These are phyloP conservation scores for Arctopsyche grandis DNA, from an alignment of 1,140 invertebrate species.

Conservation along the genomic window DNA sequence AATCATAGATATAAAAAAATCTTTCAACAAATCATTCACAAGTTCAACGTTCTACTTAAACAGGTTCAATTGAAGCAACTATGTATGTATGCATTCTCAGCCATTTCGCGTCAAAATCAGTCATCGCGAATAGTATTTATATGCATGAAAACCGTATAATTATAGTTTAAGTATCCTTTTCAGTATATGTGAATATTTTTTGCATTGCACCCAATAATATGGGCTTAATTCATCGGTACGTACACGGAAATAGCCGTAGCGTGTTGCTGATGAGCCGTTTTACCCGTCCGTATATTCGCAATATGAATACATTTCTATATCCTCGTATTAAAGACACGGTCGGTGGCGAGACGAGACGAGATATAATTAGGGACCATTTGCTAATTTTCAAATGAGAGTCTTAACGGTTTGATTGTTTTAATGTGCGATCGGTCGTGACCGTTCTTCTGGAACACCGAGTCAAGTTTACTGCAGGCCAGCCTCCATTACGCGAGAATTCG, in stretches of 20 bases:
- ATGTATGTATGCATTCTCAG: too few species aligned
- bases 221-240: not conserved
- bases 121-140: too few species aligned
- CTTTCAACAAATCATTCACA: too few species aligned
- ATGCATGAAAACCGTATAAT: too few species aligned
- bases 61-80: too few species aligned
- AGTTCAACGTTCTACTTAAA: too few species aligned
- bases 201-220: too few species aligned
- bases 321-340: not conserved
- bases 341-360: not conserved
- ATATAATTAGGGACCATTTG: constrained; percentile 40
- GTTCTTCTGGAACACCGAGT: not conserved
- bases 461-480: not conserved
- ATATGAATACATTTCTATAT: not conserved
- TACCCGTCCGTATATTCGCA: not conserved
- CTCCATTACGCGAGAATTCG: constrained; percentile 34
- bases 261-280: constrained; percentile 18
- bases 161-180: too few species aligned
- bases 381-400: constrained; percentile 43
- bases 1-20: too few species aligned
- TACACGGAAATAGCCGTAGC: constrained; percentile 6
- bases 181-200: too few species aligned
- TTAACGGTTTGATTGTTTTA: constrained; percentile 45
- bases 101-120: too few species aligned
- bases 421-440: constrained; percentile 29